Evolutionary conservation across 1,140 invertebrate genomes (phyloP).

Genomic region (Aphidius ervi): DNA sequence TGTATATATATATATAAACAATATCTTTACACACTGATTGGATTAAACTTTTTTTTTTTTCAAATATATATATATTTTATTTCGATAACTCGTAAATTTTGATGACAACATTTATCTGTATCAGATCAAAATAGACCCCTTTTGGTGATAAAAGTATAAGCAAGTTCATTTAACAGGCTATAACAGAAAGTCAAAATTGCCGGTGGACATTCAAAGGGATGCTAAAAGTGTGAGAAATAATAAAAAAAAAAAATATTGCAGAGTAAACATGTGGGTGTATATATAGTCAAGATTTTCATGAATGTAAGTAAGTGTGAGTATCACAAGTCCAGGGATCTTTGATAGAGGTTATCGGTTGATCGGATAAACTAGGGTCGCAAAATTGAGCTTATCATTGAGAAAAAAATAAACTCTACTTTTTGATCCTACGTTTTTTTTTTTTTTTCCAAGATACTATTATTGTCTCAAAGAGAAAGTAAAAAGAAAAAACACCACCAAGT

Average conservation of each 20-base stretch:
- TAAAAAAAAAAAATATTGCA: slow-evolving; percentile 11
- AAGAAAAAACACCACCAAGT: no score
- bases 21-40: no score
- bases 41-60: no score
- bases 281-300: neutral
- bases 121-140: neutral
- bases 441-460: no score
- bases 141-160: slow-evolving; percentile 14
- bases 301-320: neutral
- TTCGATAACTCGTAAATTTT: no score
- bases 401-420: slow-evolving; percentile 1
- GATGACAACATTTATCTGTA: no score
- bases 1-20: no score
- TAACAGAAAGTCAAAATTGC: neutral
- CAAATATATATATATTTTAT: no score
- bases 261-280: neutral
- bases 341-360: slow-evolving; percentile 13
- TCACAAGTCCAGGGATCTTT: slow-evolving; percentile 2
- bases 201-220: neutral
- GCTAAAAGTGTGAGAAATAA: slow-evolving; percentile 8
- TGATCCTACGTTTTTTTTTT: no score
- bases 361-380: slow-evolving; percentile 6
- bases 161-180: slow-evolving; percentile 14
- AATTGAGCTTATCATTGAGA: slow-evolving; percentile 14
- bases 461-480: no score